Evolutionary conservation across 2,113 vertebrate genomes (phyloP).

Genomic region (Lagopus muta): DNA sequence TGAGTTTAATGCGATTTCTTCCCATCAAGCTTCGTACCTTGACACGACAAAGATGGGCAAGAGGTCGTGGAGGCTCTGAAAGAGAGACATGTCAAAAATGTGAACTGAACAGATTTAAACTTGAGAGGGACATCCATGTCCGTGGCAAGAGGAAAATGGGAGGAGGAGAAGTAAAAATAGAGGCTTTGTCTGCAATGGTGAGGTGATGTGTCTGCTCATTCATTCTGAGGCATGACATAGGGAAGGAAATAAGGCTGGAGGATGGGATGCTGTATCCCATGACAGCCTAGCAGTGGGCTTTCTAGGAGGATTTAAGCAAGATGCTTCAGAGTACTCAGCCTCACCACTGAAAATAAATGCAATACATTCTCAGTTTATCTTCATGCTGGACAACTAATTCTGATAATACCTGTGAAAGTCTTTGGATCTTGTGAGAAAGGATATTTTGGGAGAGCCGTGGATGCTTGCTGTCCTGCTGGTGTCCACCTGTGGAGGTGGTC

Average conservation of each 20-base stretch:
- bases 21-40: constrained; percentile 86
- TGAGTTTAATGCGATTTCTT: constrained; percentile 79
- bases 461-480: not conserved
- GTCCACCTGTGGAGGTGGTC: not conserved
- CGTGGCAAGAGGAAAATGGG: not conserved
- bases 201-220: not conserved
- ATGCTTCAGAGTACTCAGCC: not conserved
- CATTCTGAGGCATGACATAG: not conserved
- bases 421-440: not conserved
- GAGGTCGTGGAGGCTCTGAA: constrained; percentile 87
- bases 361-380: not conserved
- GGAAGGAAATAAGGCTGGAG: not conserved
- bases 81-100: not conserved
- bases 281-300: not conserved
- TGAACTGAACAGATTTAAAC: not conserved
- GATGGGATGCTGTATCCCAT: not conserved
- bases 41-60: constrained; percentile 90
- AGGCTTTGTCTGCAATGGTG: not conserved
- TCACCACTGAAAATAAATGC: not conserved
- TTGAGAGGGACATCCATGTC: not conserved
- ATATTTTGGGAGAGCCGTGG: not conserved
- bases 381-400: not conserved
- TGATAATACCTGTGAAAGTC: not conserved
- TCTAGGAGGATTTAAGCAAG: not conserved
- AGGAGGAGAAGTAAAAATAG: not conserved